phyloP scores from a whole-genome alignment of 2,888 invertebrate species.

The Leucophenga montana region DNA sequence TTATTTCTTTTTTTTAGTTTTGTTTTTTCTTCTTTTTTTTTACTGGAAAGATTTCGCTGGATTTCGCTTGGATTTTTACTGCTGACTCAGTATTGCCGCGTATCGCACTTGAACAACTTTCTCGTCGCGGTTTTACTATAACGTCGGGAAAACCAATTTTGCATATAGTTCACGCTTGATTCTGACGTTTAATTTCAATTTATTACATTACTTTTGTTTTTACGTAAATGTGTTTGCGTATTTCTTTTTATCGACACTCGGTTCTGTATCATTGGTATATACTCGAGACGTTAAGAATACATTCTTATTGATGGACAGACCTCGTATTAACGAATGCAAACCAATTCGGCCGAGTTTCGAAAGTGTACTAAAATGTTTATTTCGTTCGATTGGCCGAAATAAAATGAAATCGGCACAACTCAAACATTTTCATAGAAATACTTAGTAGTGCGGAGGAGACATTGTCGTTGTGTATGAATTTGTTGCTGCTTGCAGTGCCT shows the following conservation, averaged over 20 bases:
- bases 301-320: no score
- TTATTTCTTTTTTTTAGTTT: neutral
- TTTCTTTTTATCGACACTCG: neutral
- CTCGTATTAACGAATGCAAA: neutral
- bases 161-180: no score
- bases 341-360: conserved; percentile 9
- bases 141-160: no score
- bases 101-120: neutral
- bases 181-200: conserved; percentile 2
- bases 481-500: no score
- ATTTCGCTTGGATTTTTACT: conserved; percentile 1
- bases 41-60: neutral
- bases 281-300: neutral
- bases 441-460: no score
- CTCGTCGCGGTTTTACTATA: no score
- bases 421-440: no score
- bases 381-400: neutral
- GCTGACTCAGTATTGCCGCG: neutral
- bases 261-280: neutral
- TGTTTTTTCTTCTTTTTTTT: neutral
- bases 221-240: neutral
- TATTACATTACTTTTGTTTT: neutral
- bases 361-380: conserved; percentile 16
- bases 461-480: no score
- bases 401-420: neutral